These are phyloP conservation scores for Drosophila anceps DNA, from an alignment of 2,888 invertebrate species.

Conservation along the genomic window DNA sequence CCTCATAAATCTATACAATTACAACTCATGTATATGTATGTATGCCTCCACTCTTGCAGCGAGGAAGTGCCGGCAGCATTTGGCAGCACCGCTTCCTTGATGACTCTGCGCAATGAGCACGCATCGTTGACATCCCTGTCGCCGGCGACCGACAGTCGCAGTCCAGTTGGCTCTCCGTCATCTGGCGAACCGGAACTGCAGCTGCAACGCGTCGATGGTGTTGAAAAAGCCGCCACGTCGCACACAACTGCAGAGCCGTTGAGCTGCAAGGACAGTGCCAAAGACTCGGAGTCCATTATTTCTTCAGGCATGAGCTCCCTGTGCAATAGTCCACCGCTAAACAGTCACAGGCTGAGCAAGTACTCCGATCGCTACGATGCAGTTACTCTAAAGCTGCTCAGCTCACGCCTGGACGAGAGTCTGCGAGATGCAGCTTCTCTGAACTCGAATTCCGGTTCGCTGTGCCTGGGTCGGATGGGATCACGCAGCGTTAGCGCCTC, in stretches of 20 bases:
- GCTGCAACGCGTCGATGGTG: conserved; percentile 29
- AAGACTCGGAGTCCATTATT: conserved; percentile 82
- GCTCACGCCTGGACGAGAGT: conserved; percentile 76
- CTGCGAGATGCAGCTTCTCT: conserved; percentile 78
- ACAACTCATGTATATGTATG: background rate
- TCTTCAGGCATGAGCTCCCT: conserved; percentile 84
- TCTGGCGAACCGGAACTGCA: conserved; percentile 57
- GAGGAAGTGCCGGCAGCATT: conserved; percentile 75
- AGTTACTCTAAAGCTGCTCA: conserved; percentile 78
- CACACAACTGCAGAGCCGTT: conserved; percentile 44
- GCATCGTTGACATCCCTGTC: conserved; percentile 60
- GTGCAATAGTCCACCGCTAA: conserved; percentile 82
- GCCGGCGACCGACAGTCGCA: conserved; percentile 40
- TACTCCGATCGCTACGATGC: conserved; percentile 84
- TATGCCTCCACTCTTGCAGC: conserved; percentile 45
- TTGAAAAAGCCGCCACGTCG: conserved; percentile 11
- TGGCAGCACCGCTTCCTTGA: conserved; percentile 80
- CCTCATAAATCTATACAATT: background rate
- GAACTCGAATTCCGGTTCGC: conserved; percentile 75
- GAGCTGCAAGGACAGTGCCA: conserved; percentile 81
- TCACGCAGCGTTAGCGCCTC: conserved; percentile 79
- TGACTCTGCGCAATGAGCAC: conserved; percentile 82
- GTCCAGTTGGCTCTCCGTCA: conserved; percentile 65
- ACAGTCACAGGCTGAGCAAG: conserved; percentile 78
- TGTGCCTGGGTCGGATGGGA: conserved; percentile 72